Base-by-base conservation (phyloP, 2,797 vertebrate genomes). In the Acrossocheilus fasciatus region DNA sequence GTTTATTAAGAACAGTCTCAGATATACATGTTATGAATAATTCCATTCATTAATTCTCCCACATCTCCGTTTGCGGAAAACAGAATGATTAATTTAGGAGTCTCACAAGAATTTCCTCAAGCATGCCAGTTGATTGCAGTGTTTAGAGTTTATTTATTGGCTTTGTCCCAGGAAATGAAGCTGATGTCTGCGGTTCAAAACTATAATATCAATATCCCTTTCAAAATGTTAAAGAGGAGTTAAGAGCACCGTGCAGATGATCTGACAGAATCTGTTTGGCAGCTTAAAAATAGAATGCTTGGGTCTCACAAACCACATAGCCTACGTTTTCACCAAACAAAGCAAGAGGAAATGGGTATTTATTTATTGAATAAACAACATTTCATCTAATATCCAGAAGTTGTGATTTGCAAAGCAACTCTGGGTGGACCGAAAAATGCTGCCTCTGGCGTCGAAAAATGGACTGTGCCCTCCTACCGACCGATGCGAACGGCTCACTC, bases 11-110 rank as follows among this genome's bases (percentile, higher is more conserved):
- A 94, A 91, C 95, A 95, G 94, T 95, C 93, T 85, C 91, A 92
- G 92, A 95, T 95, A 94, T 93, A 93, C 94, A 95, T 92, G 92
- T 94, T 95, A 93, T 95, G 93, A 96, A 95, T 96, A 94, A 96
- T 96, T 95, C 94, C 95, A 95, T 96, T 96, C 95, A 96, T 96
- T 96, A 94, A 95, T 96, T 94, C 90, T 85, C 93, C 91, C 93
- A 93, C 94, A 95, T 96, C 94, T 93, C 93, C 90, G 90, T 95
- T 95, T 93, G 92, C 89, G 93, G 83, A 95, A 96, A 95, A 93
- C 94, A 92, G 93, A 91, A 93, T 96, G 96, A 96, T 96, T 97
- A 95, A 96, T 97, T 94, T 94, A 85, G 70, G 92, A 92, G 93
- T 90, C 95, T 95, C 87, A 4, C 87, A 95, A 95, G 94, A 94